Evolutionary conservation across 2,888 invertebrate genomes (phyloP).

Genomic region (Ornithoptera alexandrae): DNA sequence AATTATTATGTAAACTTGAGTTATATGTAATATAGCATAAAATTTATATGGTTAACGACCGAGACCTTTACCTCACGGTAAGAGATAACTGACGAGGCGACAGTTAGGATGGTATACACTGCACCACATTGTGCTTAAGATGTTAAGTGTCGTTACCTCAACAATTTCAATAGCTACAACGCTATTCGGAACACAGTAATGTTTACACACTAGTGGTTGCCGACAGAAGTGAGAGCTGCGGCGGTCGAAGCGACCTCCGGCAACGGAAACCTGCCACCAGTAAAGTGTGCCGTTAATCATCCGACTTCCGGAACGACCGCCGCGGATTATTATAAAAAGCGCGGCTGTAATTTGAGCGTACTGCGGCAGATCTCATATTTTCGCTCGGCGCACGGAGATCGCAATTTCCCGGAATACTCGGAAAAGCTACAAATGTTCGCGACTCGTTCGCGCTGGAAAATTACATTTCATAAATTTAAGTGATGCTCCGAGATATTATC

Average conservation of each 20-base stretch:
- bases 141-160: too few species aligned
- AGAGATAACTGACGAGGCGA: too few species aligned
- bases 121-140: too few species aligned
- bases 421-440: slow-evolving; percentile 78
- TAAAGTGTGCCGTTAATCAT: slow-evolving; percentile 20
- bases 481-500: slow-evolving; percentile 43
- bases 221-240: too few species aligned
- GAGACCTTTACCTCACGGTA: too few species aligned
- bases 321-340: slow-evolving; percentile 66
- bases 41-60: too few species aligned
- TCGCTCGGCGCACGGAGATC: slow-evolving; percentile 61
- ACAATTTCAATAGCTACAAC: too few species aligned
- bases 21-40: not conserved
- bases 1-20: not conserved
- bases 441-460: slow-evolving; percentile 74
- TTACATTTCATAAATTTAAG: slow-evolving; percentile 77
- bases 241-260: too few species aligned
- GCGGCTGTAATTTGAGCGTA: slow-evolving; percentile 70
- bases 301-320: slow-evolving; percentile 38
- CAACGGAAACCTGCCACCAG: too few species aligned
- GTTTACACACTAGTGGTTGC: too few species aligned
- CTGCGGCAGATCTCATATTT: slow-evolving; percentile 71
- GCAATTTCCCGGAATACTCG: slow-evolving; percentile 77
- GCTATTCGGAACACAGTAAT: too few species aligned
- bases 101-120: too few species aligned